These are phyloP conservation scores for Epizoanthus illoricatus DNA, from an alignment of 92 coral and sea anemone species.

Conservation along the genomic window DNA sequence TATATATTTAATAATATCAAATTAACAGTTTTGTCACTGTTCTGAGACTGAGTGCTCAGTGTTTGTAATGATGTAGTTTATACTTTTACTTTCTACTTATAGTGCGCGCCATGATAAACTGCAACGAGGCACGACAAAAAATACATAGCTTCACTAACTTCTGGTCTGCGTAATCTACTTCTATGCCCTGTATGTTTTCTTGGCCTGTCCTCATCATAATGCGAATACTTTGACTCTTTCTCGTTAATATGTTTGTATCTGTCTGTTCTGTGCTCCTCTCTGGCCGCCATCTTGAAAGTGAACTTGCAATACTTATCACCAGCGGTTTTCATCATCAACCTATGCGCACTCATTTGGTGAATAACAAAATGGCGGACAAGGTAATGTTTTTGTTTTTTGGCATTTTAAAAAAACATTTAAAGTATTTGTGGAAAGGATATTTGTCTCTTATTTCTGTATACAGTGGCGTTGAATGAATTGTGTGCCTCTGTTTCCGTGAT, in stretches of 20 bases:
- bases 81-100: no score
- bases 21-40: no score
- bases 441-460: neutral
- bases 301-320: constrained; percentile 30
- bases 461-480: neutral
- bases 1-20: no score
- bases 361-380: constrained; percentile 59
- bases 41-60: no score
- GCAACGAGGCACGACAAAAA: no score
- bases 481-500: neutral
- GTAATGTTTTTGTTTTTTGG: neutral
- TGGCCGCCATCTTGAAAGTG: constrained; percentile 80
- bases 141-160: neutral
- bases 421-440: neutral
- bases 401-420: neutral
- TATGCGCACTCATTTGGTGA: constrained; percentile 1
- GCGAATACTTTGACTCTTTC: constrained; percentile 22
- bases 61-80: no score
- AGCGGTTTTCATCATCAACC: constrained; percentile 7
- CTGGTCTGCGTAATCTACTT: constrained; percentile 22
- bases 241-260: constrained; percentile 21
- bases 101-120: no score
- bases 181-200: constrained; percentile 8
- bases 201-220: neutral
- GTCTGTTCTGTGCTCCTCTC: constrained; percentile 28